Evolutionary conservation across 2,888 invertebrate species (phyloP), one percentile per base, ranked within the genome.

Genomic region (Perithous albicinctus): DNA sequence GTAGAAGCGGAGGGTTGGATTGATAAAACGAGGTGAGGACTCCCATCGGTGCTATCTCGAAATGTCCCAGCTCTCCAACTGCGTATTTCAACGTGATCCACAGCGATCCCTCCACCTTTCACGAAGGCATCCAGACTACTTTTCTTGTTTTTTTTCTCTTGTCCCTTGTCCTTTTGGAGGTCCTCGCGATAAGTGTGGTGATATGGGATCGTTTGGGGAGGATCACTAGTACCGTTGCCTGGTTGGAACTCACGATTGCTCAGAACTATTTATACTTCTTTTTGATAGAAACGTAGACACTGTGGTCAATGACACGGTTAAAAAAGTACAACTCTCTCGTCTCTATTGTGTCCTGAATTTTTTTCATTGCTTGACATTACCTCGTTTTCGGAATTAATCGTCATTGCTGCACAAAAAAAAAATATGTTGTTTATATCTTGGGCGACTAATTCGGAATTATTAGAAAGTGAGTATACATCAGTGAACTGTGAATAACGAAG

Each of bases 21-120:
- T 86, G 87, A 87, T 87, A 84, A 87, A 87, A 83, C 79, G 83
- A 80, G 77, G 70, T 69, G 75, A 85, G 75, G 76, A 81, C 74
- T 87, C 80, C 85, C 85, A 74, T 54, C 69, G 84, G 86, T 82
- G 72, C 83, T 79, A 82, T 84, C 80, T 83, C 82, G 66, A 84
- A 84, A 80, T 80, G 80, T 84, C 72, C 76, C 59, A 59, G 66
- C 74, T 80, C 75, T 75, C 74, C 29, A 29, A n/a, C 56, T 38
- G 64, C 56, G 81, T 87, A 83, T 85, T 86, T 85, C 85, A 80
- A 66, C 70, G 70, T 46, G 75, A 78, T 82, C 75, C 75, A 51
- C 56, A 46, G 38, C 4, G 59, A 35, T 67, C 54, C 74, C 56
- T 61, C 43, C 48, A 59, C 70, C 75, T 78, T 75, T 75, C 81